Evolutionary conservation across 1,140 invertebrate genomes (phyloP).

Genomic region (Centruroides vittatus): DNA sequence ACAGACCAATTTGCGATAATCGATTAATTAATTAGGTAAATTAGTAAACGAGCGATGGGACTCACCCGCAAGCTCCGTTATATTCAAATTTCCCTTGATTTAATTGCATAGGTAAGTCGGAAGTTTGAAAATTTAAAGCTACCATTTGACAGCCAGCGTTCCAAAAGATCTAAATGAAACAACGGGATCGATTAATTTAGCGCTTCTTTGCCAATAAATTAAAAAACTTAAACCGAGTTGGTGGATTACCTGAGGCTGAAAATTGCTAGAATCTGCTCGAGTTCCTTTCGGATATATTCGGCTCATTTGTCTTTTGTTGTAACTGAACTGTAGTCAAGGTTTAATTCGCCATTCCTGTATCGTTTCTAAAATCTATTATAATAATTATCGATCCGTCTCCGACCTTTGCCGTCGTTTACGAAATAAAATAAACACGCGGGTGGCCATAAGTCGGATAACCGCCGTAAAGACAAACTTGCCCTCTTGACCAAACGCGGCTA

Average conservation of each 20-base stretch:
- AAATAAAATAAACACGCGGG: too few relatives aligned
- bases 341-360: too few relatives aligned
- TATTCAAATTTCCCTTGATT: constrained; percentile 99
- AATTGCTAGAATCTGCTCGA: constrained; percentile 96
- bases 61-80: constrained; percentile 67
- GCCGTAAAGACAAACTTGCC: too few relatives aligned
- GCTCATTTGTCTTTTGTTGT: constrained; percentile 98
- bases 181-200: background rate
- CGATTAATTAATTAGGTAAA: too few relatives aligned
- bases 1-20: too few relatives aligned
- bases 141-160: constrained; percentile 87
- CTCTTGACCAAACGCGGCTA: too few relatives aligned
- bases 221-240: background rate
- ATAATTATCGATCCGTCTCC: too few relatives aligned
- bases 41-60: background rate
- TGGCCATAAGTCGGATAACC: too few relatives aligned
- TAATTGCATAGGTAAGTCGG: constrained; percentile 97
- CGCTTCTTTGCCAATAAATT: too few relatives aligned
- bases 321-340: constrained; percentile 32
- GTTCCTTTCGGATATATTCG: constrained; percentile 98
- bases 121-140: constrained; percentile 98
- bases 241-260: constrained; percentile 84
- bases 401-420: too few relatives aligned
- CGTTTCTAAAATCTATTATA: too few relatives aligned
- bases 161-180: constrained; percentile 44